phyloP scores from a whole-genome alignment of 1,140 invertebrate species.

The Drosophila biarmipes region DNA sequence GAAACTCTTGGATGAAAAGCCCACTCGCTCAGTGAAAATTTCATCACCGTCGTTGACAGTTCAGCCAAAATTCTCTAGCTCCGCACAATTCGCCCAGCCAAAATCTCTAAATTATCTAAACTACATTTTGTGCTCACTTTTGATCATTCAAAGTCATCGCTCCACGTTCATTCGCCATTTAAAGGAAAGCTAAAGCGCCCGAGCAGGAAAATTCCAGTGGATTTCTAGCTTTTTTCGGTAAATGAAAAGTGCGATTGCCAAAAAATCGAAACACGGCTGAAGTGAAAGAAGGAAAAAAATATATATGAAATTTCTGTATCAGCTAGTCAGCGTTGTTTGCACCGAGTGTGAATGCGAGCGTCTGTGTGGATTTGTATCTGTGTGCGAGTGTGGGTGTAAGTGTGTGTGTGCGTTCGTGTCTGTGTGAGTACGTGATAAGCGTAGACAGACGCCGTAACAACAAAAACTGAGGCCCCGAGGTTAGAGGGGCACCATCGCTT shows the following conservation, averaged over 20 bases:
- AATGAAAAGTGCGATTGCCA: constrained; percentile 37
- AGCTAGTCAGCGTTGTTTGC: constrained; percentile 58
- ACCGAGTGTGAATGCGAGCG: constrained; percentile 22
- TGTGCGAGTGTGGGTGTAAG: constrained; percentile 15
- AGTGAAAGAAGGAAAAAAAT: constrained; percentile 25
- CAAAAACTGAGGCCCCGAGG: constrained; percentile 54
- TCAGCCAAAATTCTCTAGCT: constrained; percentile 62
- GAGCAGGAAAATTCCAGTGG: constrained; percentile 15
- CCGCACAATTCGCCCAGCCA: constrained; percentile 45
- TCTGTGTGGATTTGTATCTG: constrained; percentile 21
- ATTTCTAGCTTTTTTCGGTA: constrained; percentile 18
- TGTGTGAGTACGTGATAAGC: constrained; percentile 70
- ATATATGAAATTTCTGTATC: constrained; percentile 75
- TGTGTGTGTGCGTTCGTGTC: constrained; percentile 23
- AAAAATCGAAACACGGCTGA: constrained; percentile 77
- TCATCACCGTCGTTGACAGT: constrained; percentile 82
- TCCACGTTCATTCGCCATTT: constrained; percentile 6
- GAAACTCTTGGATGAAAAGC: constrained; percentile 71
- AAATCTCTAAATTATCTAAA: constrained; percentile 53
- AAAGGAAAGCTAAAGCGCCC: neutral
- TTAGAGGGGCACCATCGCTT: constrained; percentile 39
- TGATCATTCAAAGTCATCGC: constrained; percentile 17
- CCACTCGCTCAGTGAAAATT: constrained; percentile 79
- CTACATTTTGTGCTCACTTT: constrained; percentile 41
- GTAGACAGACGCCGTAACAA: constrained; percentile 71